Conservation (phyloP, 1,140 invertebrate species). For the Papilio polyxenes region DNA sequence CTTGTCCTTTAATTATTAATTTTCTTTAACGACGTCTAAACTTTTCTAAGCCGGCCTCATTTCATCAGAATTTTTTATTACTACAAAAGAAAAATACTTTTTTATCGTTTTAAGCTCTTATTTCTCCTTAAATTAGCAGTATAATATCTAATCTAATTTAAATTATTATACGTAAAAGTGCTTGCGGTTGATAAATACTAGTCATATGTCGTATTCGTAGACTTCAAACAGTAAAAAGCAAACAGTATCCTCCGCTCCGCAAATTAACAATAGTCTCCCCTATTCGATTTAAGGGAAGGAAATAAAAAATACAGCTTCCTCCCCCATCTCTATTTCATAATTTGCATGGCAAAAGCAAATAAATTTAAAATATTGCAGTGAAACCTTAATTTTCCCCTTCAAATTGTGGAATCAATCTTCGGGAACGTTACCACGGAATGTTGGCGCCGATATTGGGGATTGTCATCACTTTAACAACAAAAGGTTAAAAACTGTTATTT, state of each 20-base stretch:
- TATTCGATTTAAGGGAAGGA: conserved; percentile 66
- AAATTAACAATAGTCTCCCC: conserved; percentile 66
- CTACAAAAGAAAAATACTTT: background rate
- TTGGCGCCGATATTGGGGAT: conserved; percentile 2
- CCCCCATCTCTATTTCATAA: conserved; percentile 75
- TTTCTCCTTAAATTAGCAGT: background rate
- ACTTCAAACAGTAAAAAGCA: conserved; percentile 49
- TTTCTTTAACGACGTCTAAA: conserved; percentile 8
- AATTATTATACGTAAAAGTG: background rate
- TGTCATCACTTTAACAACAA: background rate
- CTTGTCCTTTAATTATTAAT: background rate
- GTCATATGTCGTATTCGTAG: background rate
- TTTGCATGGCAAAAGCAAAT: conserved; percentile 78
- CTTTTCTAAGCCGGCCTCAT: background rate
- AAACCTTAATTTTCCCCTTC: conserved; percentile 73
- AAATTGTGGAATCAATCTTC: conserved; percentile 67
- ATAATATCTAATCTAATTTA: background rate
- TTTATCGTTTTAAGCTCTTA: background rate
- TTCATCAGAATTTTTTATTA: background rate
- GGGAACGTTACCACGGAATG: conserved; percentile 43
- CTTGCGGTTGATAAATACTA: conserved; percentile 27
- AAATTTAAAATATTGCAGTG: conserved; percentile 77
- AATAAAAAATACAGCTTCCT: conserved; percentile 58
- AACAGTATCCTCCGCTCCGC: conserved; percentile 48
- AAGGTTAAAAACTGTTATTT: conserved; percentile 28